Percentiles rank a stretch among this genome's conserved stretches.
These are phyloP conservation scores for Sylvietta virens DNA, from an alignment of 2,113 vertebrate species.

Conservation along the genomic window DNA sequence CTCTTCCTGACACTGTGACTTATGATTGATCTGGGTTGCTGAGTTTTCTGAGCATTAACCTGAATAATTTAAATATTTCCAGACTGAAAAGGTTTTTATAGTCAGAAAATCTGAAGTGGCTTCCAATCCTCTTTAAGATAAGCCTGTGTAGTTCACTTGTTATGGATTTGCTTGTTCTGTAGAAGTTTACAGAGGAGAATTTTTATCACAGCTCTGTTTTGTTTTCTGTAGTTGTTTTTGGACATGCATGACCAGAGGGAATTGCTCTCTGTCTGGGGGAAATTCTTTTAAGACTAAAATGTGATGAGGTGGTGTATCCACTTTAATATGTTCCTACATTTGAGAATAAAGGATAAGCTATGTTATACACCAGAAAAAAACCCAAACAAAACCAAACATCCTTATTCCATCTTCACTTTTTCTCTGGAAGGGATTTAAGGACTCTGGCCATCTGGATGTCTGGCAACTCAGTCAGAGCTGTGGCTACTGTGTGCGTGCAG, in stretches of 20 bases:
- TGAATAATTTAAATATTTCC: not conserved
- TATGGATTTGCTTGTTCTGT: not conserved
- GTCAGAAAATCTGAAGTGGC: not conserved
- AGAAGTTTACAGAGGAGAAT: not conserved
- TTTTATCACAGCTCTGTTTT: not conserved
- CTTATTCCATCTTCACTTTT: slow-evolving; percentile 29
- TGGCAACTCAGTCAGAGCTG: slow-evolving; percentile 67
- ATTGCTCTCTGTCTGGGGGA: not conserved
- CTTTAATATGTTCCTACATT: not conserved
- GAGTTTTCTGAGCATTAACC: not conserved
- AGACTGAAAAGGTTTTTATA: not conserved
- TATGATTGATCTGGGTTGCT: not conserved
- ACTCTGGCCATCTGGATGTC: slow-evolving; percentile 67
- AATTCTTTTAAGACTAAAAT: not conserved
- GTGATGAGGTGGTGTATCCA: not conserved
- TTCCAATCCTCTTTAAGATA: not conserved
- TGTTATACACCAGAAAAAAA: not conserved
- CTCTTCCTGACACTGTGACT: not conserved
- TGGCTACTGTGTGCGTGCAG: slow-evolving; percentile 65
- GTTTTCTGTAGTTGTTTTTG: not conserved
- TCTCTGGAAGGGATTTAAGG: slow-evolving; percentile 57
- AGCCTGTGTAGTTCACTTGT: not conserved
- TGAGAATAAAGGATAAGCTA: slow-evolving; percentile 3
- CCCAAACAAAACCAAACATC: not conserved
- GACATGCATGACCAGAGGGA: not conserved